A percentile compares a stretch with the other conserved stretches of the same genome.
Evolutionary conservation across 2,888 invertebrate species (phyloP).

Genomic region (Dicyrtomina minuta): DNA sequence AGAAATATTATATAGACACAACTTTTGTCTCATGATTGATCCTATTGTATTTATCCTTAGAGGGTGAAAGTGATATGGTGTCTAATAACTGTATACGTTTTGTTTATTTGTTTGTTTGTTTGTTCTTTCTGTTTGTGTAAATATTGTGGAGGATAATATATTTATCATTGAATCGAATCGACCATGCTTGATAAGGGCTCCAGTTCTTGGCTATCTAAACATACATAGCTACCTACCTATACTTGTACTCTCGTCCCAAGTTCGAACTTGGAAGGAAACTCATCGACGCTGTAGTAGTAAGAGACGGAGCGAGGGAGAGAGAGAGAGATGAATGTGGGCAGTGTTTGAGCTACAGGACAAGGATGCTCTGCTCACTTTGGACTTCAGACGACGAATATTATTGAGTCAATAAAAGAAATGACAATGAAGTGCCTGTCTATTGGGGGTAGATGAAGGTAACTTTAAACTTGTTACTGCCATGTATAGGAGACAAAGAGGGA

Average conservation of each 20-base stretch:
- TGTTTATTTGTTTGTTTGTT: no score
- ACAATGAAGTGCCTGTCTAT: slow-evolving; percentile 30
- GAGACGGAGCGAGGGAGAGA: neutral
- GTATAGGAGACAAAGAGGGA: slow-evolving; percentile 29
- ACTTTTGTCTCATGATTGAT: neutral
- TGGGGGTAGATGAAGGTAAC: slow-evolving; percentile 27
- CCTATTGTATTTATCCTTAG: slow-evolving; percentile 1
- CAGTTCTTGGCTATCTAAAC: slow-evolving; percentile 27
- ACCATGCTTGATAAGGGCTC: slow-evolving; percentile 17
- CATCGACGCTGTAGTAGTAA: neutral
- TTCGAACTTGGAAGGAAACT: no score
- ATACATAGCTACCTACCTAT: slow-evolving; percentile 28
- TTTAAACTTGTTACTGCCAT: slow-evolving; percentile 25
- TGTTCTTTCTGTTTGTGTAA: slow-evolving; percentile 6
- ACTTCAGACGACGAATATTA: neutral
- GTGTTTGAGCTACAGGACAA: no score
- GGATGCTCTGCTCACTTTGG: slow-evolving; percentile 2
- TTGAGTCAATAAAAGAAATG: slow-evolving; percentile 22
- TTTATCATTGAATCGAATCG: slow-evolving; percentile 13
- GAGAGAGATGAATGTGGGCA: neutral
- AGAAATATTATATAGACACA: no score
- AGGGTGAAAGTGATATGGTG: slow-evolving; percentile 12
- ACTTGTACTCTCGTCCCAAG: neutral
- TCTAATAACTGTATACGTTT: no score
- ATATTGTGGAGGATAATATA: slow-evolving; percentile 5